phyloP scores from a whole-genome alignment of 2,797 vertebrate genomes.

The Lutra lutra region DNA sequence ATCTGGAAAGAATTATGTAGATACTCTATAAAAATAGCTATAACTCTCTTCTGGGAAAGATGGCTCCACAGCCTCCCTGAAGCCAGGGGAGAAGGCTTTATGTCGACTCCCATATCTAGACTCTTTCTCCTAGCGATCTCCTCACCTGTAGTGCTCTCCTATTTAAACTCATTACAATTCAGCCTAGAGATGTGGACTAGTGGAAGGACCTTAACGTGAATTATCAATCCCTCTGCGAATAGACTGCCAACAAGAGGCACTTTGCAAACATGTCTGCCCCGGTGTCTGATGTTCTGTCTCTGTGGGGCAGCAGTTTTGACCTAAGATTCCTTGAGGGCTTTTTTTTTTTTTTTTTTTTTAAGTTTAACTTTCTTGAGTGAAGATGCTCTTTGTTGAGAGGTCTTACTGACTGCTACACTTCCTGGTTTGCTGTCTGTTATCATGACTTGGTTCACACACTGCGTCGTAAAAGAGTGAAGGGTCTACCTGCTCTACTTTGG shows the following conservation, averaged over 20 bases:
- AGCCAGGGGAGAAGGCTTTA: neutral
- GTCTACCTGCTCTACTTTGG: neutral
- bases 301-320: neutral
- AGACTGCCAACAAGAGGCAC: neutral
- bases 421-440: neutral
- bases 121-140: neutral
- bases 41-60: neutral
- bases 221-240: neutral
- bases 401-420: neutral
- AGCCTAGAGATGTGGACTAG: neutral
- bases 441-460: neutral
- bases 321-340: neutral
- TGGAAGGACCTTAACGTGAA: neutral
- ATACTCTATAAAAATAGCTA: neutral
- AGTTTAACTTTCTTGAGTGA: neutral
- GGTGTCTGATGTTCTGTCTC: neutral
- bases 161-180: neutral
- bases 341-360: neutral
- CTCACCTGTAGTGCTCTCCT: neutral
- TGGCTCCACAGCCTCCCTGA: neutral
- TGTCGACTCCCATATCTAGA: neutral
- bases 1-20: slow-evolving; percentile 5
- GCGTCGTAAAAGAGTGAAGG: neutral
- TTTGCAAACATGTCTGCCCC: neutral
- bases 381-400: neutral